Conservation (phyloP, 2,888 invertebrate genomes). For the Stenodera caucasica region DNA sequence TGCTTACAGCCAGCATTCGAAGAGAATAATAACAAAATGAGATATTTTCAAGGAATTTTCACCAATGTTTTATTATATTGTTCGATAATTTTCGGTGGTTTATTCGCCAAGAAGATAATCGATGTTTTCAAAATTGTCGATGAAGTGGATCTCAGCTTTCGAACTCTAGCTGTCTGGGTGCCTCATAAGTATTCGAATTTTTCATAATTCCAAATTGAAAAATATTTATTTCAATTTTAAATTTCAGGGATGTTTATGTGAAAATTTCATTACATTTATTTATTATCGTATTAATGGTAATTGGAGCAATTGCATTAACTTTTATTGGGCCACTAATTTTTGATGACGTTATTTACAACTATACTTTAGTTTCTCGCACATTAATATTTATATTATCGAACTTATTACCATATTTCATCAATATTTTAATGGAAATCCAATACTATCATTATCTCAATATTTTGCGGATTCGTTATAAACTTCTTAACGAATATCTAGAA, state of each 20-base stretch:
- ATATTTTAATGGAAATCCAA: conserved; percentile 38
- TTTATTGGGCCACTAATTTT: neutral
- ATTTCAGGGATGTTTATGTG: neutral
- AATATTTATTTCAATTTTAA: no score
- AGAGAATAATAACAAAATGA: conserved; percentile 23
- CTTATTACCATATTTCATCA: conserved; percentile 29
- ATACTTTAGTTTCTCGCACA: conserved; percentile 3
- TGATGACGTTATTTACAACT: neutral
- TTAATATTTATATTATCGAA: conserved; percentile 13
- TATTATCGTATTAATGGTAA: neutral
- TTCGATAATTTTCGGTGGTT: conserved; percentile 29
- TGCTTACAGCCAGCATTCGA: conserved; percentile 4
- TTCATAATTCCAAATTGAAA: no score
- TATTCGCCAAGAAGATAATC: conserved; percentile 36
- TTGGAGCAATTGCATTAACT: neutral
- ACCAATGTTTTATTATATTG: conserved; percentile 27
- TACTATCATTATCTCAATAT: conserved; percentile 38
- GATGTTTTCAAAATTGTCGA: conserved; percentile 34
- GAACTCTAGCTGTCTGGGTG: conserved; percentile 35
- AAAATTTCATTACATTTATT: conserved; percentile 9
- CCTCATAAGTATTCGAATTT: conserved; percentile 40
- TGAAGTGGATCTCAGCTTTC: conserved; percentile 36
- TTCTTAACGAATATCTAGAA: conserved; percentile 39
- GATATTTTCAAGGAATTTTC: conserved; percentile 32
- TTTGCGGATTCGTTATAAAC: conserved; percentile 32